These are phyloP conservation scores for Drosophila kanekoi DNA, from an alignment of 2,888 invertebrate genomes.

Conservation along the genomic window DNA sequence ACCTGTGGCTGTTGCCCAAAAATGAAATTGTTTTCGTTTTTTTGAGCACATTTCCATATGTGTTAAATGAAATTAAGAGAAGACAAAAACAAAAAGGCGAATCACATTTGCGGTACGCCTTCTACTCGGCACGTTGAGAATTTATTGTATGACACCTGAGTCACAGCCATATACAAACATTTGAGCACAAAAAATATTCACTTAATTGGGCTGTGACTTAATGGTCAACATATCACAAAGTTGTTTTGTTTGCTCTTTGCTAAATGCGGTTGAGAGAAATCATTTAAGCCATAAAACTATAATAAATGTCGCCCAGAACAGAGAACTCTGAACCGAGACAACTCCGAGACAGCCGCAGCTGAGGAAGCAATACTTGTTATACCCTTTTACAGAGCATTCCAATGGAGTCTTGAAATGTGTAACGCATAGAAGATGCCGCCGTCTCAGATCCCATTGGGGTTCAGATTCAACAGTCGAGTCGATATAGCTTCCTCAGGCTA, in stretches of 20 bases:
- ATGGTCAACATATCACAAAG: constrained; percentile 61
- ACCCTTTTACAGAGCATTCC: too few relatives aligned
- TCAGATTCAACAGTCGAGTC: too few relatives aligned
- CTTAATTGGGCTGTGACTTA: constrained; percentile 72
- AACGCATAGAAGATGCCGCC: too few relatives aligned
- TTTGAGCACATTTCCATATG: constrained; percentile 52
- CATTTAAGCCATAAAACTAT: constrained; percentile 40
- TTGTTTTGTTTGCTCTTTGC: constrained; percentile 28
- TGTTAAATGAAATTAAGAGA: constrained; percentile 27
- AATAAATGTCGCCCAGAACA: constrained; percentile 32
- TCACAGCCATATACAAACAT: constrained; percentile 55
- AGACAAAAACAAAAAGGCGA: constrained; percentile 12
- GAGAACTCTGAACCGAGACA: constrained; percentile 39
- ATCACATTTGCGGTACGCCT: constrained; percentile 54
- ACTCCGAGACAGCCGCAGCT: constrained; percentile 10
- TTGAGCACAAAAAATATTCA: constrained; percentile 23
- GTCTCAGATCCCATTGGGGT: too few relatives aligned
- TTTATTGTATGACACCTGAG: constrained; percentile 73
- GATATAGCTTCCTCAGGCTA: too few relatives aligned
- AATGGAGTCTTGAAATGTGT: too few relatives aligned
- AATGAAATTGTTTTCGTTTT: neutral
- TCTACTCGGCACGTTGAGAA: constrained; percentile 51
- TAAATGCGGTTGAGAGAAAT: constrained; percentile 29
- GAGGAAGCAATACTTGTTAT: constrained; percentile 27
- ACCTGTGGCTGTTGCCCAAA: constrained; percentile 20